These are phyloP conservation scores for Varecia variegata DNA, from an alignment of 2,797 vertebrate genomes.

Conservation along the genomic window DNA sequence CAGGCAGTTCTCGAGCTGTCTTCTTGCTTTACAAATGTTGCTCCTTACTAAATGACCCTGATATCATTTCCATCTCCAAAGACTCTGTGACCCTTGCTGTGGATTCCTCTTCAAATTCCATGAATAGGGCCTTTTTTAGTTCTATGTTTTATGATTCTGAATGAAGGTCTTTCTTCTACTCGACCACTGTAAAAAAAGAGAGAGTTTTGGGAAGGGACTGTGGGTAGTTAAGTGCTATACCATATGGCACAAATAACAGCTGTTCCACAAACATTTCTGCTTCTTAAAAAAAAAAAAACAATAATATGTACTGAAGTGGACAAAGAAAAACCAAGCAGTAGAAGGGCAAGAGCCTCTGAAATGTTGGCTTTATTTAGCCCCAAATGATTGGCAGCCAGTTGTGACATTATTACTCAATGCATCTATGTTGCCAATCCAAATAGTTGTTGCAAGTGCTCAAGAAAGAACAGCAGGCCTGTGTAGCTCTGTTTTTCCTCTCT, in stretches of 20 bases:
- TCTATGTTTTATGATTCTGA: conserved; percentile 12
- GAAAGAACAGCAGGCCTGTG: conserved; percentile 8
- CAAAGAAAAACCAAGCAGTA: not conserved
- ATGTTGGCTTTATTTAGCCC: conserved; percentile 61
- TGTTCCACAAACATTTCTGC: not conserved
- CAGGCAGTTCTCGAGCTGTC: not conserved
- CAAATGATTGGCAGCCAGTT: conserved; percentile 8
- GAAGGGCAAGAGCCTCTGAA: not conserved
- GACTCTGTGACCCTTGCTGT: not conserved
- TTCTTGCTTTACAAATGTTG: not conserved
- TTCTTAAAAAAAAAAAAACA: not conserved
- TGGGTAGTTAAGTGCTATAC: not conserved
- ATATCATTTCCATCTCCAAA: conserved; percentile 18
- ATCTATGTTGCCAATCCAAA: conserved; percentile 14
- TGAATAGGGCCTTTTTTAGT: conserved; percentile 43
- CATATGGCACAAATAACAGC: conserved; percentile 28
- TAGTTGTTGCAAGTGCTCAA: conserved; percentile 26
- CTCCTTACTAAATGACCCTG: not conserved
- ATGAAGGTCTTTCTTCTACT: conserved; percentile 9
- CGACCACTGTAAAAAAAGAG: not conserved
- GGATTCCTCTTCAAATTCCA: not conserved
- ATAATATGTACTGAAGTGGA: not conserved
- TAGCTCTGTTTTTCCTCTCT: not conserved
- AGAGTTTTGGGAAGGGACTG: not conserved
- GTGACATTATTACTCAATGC: conserved; percentile 1